phyloP scores from a whole-genome alignment of 2,113 vertebrate genomes.

The Aegotheles bennettii region DNA sequence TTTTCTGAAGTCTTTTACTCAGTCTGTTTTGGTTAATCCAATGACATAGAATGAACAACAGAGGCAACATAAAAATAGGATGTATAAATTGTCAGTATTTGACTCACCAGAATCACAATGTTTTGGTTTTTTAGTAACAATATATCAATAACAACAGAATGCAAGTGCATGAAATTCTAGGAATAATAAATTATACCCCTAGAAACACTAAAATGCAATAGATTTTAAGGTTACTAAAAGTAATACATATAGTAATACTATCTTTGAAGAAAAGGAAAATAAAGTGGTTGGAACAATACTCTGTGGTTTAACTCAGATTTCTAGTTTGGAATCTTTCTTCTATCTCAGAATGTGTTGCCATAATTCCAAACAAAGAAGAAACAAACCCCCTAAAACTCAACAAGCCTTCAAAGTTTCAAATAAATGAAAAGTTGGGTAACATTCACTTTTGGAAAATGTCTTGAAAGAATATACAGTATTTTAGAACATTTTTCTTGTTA shows the following conservation, averaged over 20 bases:
- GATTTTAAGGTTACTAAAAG: background rate
- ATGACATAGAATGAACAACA: background rate
- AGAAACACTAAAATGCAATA: background rate
- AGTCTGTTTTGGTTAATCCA: background rate
- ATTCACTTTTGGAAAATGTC: background rate
- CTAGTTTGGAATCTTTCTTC: background rate
- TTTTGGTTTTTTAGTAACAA: background rate
- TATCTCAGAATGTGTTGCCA: background rate
- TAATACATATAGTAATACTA: background rate
- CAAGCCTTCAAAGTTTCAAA: background rate
- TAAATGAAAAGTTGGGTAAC: background rate
- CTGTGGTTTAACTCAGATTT: background rate
- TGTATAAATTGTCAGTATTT: background rate
- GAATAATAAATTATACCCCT: background rate
- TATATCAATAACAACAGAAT: background rate
- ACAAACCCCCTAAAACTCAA: background rate
- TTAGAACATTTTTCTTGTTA: background rate
- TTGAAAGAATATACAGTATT: background rate
- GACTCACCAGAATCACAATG: background rate
- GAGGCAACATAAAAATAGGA: background rate
- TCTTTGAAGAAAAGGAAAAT: background rate
- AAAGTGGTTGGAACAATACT: background rate
- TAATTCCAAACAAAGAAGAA: background rate
- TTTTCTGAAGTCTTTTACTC: background rate
- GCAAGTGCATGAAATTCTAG: background rate